These are phyloP conservation scores for Rafetus swinhoei DNA, from an alignment of 2,113 vertebrate genomes.

Conservation along the genomic window DNA sequence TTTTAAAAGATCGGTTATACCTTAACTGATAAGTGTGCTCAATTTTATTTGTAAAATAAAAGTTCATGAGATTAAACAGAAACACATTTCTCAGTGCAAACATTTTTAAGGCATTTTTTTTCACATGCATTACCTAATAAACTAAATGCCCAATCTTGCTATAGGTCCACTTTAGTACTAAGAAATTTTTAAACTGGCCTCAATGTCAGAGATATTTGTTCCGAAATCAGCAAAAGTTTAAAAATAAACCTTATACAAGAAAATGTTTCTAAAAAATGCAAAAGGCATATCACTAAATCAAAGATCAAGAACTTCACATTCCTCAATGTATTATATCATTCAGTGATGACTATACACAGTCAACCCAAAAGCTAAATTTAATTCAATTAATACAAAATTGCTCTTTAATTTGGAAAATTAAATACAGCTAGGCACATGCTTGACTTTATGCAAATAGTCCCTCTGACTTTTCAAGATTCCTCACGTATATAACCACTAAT, in stretches of 20 bases:
- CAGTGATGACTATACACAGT: neutral
- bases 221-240: neutral
- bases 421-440: neutral
- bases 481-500: neutral
- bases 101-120: neutral
- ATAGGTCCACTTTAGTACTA: neutral
- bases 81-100: neutral
- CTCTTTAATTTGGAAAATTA: neutral
- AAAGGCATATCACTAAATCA: neutral
- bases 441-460: slow-evolving; percentile 12
- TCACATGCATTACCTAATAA: neutral
- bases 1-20: neutral
- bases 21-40: neutral
- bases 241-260: neutral
- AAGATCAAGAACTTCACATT: slow-evolving; percentile 4
- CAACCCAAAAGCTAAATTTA: slow-evolving; percentile 35
- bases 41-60: neutral
- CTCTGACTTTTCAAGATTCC: neutral
- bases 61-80: neutral
- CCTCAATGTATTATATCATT: neutral
- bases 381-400: slow-evolving; percentile 1
- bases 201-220: neutral
- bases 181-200: neutral
- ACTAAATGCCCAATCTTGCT: neutral
- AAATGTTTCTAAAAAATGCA: neutral